Conservation (phyloP, 2,888 invertebrate species). For the Caprella mutica region DNA sequence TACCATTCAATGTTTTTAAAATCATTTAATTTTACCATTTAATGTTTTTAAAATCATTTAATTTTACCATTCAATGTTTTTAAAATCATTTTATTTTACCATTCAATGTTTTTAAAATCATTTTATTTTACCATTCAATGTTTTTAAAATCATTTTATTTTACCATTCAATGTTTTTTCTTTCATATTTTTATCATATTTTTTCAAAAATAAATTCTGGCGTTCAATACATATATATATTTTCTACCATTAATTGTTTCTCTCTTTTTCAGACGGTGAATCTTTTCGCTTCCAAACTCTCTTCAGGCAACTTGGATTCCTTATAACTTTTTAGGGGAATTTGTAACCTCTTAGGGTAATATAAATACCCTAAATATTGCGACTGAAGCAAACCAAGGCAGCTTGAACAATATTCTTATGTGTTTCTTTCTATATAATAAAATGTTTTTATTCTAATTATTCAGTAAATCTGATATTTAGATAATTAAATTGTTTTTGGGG, state of each 20-base stretch:
- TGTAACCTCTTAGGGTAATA: no score
- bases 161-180: background rate
- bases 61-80: no score
- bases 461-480: no score
- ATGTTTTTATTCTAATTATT: no score
- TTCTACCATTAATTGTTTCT: conserved; percentile 17
- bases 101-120: no score
- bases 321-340: no score
- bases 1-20: background rate
- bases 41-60: background rate
- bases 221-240: background rate
- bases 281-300: conserved; percentile 73
- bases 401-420: no score
- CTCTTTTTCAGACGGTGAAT: conserved; percentile 57
- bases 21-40: background rate
- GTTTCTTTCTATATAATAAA: no score
- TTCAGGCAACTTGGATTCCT: conserved; percentile 55
- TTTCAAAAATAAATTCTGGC: background rate
- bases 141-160: background rate
- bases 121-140: background rate
- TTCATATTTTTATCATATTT: background rate
- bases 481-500: no score
- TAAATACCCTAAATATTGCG: no score
- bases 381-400: no score
- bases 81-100: no score